These are phyloP conservation scores for Candidula unifasciata DNA, from an alignment of 2,888 invertebrate species.

Conservation along the genomic window DNA sequence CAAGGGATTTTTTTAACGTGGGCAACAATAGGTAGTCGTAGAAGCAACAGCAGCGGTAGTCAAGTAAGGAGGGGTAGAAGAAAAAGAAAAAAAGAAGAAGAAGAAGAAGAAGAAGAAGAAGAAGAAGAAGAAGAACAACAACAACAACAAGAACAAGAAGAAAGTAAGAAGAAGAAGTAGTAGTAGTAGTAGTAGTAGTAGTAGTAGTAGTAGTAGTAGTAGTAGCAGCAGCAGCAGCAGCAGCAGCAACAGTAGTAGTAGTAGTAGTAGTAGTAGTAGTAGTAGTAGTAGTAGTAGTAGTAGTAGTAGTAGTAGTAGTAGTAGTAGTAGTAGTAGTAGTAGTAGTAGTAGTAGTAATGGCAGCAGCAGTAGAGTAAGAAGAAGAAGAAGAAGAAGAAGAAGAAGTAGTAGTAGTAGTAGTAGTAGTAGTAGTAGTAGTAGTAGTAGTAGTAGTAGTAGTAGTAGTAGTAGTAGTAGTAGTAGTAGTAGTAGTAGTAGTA, in stretches of 20 bases:
- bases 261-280: slow-evolving; percentile 18
- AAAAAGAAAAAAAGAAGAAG: no score
- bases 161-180: slow-evolving; percentile 1
- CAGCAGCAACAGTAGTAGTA: background rate
- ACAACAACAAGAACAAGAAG: no score
- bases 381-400: no score
- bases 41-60: no score
- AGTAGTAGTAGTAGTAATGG: slow-evolving; percentile 11
- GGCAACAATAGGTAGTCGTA: no score
- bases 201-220: slow-evolving; percentile 21
- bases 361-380: background rate
- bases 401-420: no score
- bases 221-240: background rate
- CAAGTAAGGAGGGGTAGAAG: no score
- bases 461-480: slow-evolving; percentile 16
- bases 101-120: no score
- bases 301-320: slow-evolving; percentile 21
- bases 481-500: slow-evolving; percentile 21
- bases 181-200: slow-evolving; percentile 21
- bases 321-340: slow-evolving; percentile 16
- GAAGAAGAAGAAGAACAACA: no score
- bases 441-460: slow-evolving; percentile 15
- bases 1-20: no score
- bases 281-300: slow-evolving; percentile 13
- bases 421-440: no score